A percentile compares a stretch with the other conserved stretches of the same genome.
Evolutionary conservation across 1,140 invertebrate genomes (phyloP).

Genomic region (Trypoxylus dichotomus): DNA sequence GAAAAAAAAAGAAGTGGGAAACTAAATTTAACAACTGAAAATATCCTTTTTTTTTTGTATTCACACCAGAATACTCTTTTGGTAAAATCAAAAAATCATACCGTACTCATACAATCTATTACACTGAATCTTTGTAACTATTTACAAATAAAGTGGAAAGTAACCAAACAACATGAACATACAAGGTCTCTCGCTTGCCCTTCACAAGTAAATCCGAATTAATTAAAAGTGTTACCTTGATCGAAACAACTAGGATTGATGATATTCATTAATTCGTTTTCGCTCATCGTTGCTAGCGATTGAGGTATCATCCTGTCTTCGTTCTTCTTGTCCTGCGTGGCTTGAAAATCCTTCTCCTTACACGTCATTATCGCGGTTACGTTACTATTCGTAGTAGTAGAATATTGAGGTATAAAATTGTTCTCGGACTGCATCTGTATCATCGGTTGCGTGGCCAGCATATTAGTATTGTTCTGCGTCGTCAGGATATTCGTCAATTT

Average conservation of each 20-base stretch:
- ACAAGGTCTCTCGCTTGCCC: not conserved
- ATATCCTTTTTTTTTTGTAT: too few species aligned
- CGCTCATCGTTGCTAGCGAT: conserved; percentile 78
- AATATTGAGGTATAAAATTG: not conserved
- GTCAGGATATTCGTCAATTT: conserved; percentile 41
- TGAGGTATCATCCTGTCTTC: conserved; percentile 63
- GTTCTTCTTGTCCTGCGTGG: conserved; percentile 36
- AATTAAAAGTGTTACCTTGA: conserved; percentile 61
- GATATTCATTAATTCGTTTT: conserved; percentile 81
- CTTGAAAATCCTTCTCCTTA: conserved; percentile 22
- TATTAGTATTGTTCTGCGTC: conserved; percentile 28
- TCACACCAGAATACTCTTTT: not conserved
- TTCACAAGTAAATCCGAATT: not conserved
- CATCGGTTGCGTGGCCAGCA: conserved; percentile 31
- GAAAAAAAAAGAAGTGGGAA: too few species aligned
- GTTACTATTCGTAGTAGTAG: not conserved
- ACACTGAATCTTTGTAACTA: not conserved
- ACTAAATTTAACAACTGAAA: too few species aligned
- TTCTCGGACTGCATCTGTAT: conserved; percentile 37
- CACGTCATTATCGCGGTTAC: not conserved
- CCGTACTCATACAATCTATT: conserved; percentile 1
- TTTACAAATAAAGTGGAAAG: not conserved
- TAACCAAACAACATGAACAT: not conserved
- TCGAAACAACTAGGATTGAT: conserved; percentile 86
- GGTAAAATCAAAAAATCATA: not conserved